These are phyloP conservation scores for Prolemur simus DNA, from an alignment of 2,113 vertebrate species.

Conservation along the genomic window DNA sequence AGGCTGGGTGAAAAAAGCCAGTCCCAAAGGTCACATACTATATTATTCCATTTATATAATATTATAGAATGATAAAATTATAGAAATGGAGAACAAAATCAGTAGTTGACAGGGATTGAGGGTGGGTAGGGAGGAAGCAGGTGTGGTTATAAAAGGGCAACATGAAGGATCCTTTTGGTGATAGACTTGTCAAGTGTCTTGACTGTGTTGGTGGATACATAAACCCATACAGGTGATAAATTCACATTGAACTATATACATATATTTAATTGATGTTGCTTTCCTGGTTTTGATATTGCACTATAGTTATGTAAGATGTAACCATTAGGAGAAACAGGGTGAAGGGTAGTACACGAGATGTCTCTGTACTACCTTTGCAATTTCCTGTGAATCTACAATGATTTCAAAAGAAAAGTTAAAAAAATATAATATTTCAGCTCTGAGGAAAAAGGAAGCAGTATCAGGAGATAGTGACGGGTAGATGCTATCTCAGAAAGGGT, in stretches of 20 bases:
- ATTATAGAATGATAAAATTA: conserved; percentile 38
- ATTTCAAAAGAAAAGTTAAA: not conserved
- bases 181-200: not conserved
- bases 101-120: not conserved
- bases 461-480: not conserved
- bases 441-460: conserved; percentile 1
- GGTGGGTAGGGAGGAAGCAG: not conserved
- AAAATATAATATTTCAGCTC: not conserved
- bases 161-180: not conserved
- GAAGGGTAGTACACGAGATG: not conserved
- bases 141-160: not conserved
- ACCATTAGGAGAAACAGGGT: not conserved
- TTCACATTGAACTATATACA: not conserved
- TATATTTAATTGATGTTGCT: not conserved
- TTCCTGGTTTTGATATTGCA: not conserved
- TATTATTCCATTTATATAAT: conserved; percentile 27
- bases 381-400: not conserved
- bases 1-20: conserved; percentile 16
- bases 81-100: conserved; percentile 23
- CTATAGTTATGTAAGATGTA: not conserved
- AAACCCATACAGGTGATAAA: not conserved
- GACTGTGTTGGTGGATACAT: not conserved
- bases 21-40: not conserved
- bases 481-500: not conserved
- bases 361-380: not conserved